Evolutionary conservation across 2,113 vertebrate species (phyloP), one percentile per base, ranked within the genome.

Genomic region (Phalacrocorax aristotelis): DNA sequence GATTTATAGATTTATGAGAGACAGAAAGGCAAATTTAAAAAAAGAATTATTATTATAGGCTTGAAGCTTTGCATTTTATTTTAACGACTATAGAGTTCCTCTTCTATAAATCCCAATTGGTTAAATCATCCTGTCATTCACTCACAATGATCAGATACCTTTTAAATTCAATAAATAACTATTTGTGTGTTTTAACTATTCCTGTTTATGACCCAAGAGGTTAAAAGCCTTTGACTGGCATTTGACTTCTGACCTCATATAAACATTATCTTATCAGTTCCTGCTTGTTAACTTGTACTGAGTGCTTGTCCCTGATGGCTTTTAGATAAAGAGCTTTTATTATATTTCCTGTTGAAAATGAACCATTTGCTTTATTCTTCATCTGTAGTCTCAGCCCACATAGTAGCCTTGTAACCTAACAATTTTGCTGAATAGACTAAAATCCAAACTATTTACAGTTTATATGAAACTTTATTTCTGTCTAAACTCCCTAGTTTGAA

Each of bases 211-310:
- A 99, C 99, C 99, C 97, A 97, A 82, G 97, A 98, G 98, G 98
- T 99, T 98, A 99, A 99, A 98, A 98, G 98, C 98, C 97, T 98
- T 98, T 99, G 98, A 98, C 98, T 98, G 98, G 97, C 98, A 97
- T 99, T 99, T 99, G 99, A 99, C 98, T 98, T 98, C 97, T 99
- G 98, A 99, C 98, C 99, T 98, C 97, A 96, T 97, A 98, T 98
- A 98, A 97, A 98, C 98, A 98, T 98, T 98, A 98, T 98, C 98
- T 98, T 98, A 99, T 99, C 98, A 98, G 97, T 98, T 98, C 97
- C 98, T 93, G 97, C 98, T 97, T 98, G 98, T 98, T 99, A 98
- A 98, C 97, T 97, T 98, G 97, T 98, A 98, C 98, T 98, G 98
- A 98, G 98, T 97, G 98, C 98, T 87, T 92, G 89, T 99, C 98